These are phyloP conservation scores for Hydrocynus forskahlii DNA, from an alignment of 2,797 vertebrate genomes.

Conservation along the genomic window DNA sequence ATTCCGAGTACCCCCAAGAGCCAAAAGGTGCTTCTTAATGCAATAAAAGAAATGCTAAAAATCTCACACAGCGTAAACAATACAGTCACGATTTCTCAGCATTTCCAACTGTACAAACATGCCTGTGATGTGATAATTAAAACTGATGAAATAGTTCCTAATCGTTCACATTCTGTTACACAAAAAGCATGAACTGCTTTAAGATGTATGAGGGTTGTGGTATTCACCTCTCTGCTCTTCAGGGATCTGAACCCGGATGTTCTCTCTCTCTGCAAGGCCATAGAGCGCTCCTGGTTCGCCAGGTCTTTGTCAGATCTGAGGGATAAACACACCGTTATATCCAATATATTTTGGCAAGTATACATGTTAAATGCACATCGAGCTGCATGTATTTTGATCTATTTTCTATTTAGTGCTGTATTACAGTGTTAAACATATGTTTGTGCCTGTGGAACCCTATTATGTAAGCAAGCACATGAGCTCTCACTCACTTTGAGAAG, in stretches of 20 bases:
- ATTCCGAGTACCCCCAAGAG: background rate
- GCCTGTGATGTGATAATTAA: background rate
- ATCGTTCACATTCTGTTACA: background rate
- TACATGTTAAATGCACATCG: too few relatives aligned
- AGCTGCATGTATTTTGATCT: too few relatives aligned
- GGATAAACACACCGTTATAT: slow-evolving; percentile 47
- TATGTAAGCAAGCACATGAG: background rate
- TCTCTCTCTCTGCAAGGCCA: slow-evolving; percentile 63
- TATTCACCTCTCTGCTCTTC: slow-evolving; percentile 54
- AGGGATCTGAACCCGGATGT: slow-evolving; percentile 51
- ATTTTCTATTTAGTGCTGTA: background rate
- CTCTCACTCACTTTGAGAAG: slow-evolving; percentile 81
- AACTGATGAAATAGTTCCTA: background rate
- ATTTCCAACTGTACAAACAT: background rate
- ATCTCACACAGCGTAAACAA: background rate
- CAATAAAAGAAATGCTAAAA: background rate
- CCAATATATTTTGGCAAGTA: background rate
- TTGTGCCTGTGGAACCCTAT: background rate
- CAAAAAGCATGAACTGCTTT: background rate
- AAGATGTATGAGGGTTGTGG: background rate
- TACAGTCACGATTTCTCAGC: background rate
- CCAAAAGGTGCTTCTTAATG: slow-evolving; percentile 50
- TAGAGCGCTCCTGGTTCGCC: slow-evolving; percentile 70
- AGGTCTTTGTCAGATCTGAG: slow-evolving; percentile 78
- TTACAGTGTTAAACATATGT: background rate